A percentile compares a stretch with the other conserved stretches of the same genome.
Evolutionary conservation across 2,113 vertebrate species (phyloP).

Genomic region (Psephotus haematonotus): DNA sequence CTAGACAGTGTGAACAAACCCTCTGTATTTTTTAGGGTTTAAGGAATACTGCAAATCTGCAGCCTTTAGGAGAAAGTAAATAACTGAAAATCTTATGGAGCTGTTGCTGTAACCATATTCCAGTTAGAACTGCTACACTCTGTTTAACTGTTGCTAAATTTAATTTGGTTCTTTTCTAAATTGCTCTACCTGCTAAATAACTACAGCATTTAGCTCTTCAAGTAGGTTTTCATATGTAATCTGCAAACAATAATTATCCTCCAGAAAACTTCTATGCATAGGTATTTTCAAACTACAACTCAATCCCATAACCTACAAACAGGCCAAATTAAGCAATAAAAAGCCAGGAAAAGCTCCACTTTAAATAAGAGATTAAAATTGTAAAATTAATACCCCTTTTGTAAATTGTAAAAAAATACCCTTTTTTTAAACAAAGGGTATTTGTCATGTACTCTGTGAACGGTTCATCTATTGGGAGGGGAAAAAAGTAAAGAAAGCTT

Average conservation of each 20-base stretch:
- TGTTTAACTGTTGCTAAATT: not conserved
- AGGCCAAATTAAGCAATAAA: not conserved
- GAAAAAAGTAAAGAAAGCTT: not conserved
- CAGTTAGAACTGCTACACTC: not conserved
- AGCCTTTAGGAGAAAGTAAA: not conserved
- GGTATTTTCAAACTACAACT: not conserved
- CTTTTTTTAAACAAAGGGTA: not conserved
- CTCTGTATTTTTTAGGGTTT: not conserved
- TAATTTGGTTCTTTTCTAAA: not conserved
- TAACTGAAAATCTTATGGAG: not conserved
- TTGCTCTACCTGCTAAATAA: not conserved
- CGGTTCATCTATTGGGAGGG: not conserved
- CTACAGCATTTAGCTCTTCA: not conserved
- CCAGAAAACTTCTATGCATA: not conserved
- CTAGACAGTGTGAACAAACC: accelerated
- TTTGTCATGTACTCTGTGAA: not conserved
- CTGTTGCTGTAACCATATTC: not conserved
- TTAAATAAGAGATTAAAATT: not conserved
- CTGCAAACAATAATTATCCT: not conserved
- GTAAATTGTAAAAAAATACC: no score
- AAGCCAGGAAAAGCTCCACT: not conserved
- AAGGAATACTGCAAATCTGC: not conserved
- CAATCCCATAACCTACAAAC: not conserved
- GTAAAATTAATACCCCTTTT: no score
- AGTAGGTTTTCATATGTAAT: not conserved